Percentiles rank a stretch among this genome's conserved stretches.
phyloP scores from a whole-genome alignment of 2,113 vertebrate species.

The Coracopsis vasa region DNA sequence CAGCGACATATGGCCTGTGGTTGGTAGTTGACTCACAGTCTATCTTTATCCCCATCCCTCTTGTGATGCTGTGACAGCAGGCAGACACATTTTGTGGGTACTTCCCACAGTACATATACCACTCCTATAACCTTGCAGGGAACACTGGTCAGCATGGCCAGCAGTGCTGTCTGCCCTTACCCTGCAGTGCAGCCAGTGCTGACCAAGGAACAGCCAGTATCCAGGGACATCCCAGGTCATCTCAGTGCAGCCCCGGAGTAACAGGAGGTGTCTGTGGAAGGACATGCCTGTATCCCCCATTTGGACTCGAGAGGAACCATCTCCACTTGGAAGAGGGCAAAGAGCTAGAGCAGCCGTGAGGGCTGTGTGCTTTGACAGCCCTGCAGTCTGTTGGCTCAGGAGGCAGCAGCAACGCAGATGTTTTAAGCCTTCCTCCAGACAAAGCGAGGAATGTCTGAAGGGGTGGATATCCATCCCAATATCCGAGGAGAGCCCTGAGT shows the following conservation, averaged over 20 bases:
- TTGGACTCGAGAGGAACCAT: background rate
- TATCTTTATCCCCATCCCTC: background rate
- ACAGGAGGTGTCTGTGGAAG: background rate
- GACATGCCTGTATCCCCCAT: background rate
- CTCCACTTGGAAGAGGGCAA: background rate
- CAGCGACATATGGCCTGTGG: background rate
- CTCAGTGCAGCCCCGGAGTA: background rate
- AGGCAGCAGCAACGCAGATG: background rate
- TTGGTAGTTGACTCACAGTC: background rate
- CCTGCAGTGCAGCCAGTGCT: accelerated
- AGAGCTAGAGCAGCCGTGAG: background rate
- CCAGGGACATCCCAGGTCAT: background rate
- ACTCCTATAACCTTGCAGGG: background rate
- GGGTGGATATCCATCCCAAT: background rate
- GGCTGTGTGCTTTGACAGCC: background rate
- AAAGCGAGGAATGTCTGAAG: background rate
- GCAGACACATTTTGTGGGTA: background rate
- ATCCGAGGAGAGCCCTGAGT: background rate
- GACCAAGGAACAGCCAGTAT: background rate
- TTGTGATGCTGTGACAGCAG: background rate
- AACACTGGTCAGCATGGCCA: accelerated
- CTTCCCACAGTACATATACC: background rate
- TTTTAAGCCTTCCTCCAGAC: background rate
- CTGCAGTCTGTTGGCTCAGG: background rate
- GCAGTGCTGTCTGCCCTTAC: background rate